These are phyloP conservation scores for Serranus cabrilla DNA, from an alignment of 2,797 vertebrate species.

Conservation along the genomic window DNA sequence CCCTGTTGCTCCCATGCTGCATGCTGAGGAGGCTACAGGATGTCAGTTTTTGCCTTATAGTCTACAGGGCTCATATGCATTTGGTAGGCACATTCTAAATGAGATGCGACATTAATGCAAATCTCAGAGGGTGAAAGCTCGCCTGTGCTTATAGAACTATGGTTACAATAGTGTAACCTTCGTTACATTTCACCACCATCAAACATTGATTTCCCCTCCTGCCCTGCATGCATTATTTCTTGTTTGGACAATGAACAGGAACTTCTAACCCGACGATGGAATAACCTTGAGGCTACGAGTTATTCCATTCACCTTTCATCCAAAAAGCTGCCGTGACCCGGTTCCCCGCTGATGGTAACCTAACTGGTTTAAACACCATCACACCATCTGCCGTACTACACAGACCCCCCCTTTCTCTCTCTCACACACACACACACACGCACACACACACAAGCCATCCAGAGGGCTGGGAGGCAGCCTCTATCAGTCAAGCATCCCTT, in stretches of 20 bases:
- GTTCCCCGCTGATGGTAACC: slow-evolving; percentile 47
- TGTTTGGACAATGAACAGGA: slow-evolving; percentile 12
- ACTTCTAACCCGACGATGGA: not conserved
- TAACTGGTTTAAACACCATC: slow-evolving; percentile 68
- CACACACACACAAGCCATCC: slow-evolving; percentile 18
- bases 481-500: slow-evolving; percentile 75
- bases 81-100: too few species aligned
- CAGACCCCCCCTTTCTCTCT: not conserved
- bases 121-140: too few species aligned
- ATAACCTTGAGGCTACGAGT: slow-evolving; percentile 59
- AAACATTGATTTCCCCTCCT: not conserved
- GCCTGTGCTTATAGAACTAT: too few species aligned
- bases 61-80: too few species aligned
- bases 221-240: not conserved
- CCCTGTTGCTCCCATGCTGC: too few species aligned
- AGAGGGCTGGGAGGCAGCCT: slow-evolving; percentile 66
- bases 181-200: too few species aligned
- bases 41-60: too few species aligned
- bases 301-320: slow-evolving; percentile 45
- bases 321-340: slow-evolving; percentile 67
- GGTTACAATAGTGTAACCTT: too few species aligned
- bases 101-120: too few species aligned
- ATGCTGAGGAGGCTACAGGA: too few species aligned
- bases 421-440: slow-evolving; percentile 23
- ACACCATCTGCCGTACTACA: slow-evolving; percentile 68